Evolutionary conservation across 2,113 vertebrate genomes (phyloP), one percentile per base, ranked within the genome.

Genomic region (Anhinga rufa): DNA sequence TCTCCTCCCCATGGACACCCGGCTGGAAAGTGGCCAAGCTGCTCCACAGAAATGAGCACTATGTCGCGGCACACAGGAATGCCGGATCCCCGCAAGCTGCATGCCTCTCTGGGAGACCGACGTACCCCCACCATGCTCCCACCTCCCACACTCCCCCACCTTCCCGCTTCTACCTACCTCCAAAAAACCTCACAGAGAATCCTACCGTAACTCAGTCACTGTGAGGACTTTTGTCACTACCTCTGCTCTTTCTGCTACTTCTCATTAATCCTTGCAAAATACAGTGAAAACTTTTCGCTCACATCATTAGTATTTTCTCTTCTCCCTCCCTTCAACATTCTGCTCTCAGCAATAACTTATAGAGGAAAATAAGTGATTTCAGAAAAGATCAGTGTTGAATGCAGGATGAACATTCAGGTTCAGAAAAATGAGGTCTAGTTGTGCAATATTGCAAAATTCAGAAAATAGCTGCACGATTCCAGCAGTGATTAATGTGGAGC

Each of bases 31-130:
- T 22, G 13, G 17, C 13, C 7, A 13, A 89, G 85, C 71, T 55
- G 71, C 66, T 65, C 38, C 7, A 0, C 52, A 60, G 31, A 2
- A 21, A 46, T 0, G 1, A 70, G 22, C 3, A 2, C 13, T 10
- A 2, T 3, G 12, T 54, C 13, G 2, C 5, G 2, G 19, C 12
- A 18, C 18, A 9, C 1, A 18, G 90, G 54, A 82, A 90, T 12
- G 34, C 20, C 0, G 0, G 26, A 26, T 49, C 29, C 26, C 25
- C 10, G 21, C 1, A 0, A 44, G 32, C 51, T 22, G 7, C 0
- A 2, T 6, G 17, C 6, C 34, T 17, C 42, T 17, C 17, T 4
- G 1, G 40, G 21, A 51, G 17, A 36, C 4, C 2, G 71, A 55
- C 1, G 2, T 15, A 60, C 8, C 21, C 81, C 36, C 55, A 22